Percentiles rank a stretch among this genome's conserved stretches.
phyloP scores from a whole-genome alignment of 1,140 invertebrate species.

The Drosophila sechellia region DNA sequence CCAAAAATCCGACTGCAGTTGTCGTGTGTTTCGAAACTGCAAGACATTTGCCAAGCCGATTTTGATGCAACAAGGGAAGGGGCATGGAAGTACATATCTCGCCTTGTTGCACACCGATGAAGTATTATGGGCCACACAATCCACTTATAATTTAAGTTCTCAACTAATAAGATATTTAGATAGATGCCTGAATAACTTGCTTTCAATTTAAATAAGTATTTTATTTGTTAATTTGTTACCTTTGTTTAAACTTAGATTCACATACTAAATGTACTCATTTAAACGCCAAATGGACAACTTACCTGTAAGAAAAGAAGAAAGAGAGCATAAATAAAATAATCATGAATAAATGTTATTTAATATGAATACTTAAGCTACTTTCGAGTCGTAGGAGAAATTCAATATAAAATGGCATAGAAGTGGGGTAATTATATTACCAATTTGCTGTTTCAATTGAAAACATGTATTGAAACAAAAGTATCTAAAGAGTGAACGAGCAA shows the following conservation, averaged over 20 bases:
- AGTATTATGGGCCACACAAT: neutral
- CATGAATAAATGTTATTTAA: neutral
- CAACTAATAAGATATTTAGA: no score
- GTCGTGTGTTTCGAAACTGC: slow-evolving; percentile 17
- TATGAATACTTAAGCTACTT: neutral
- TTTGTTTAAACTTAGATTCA: no score
- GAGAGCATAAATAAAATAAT: no score
- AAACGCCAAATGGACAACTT: slow-evolving; percentile 34
- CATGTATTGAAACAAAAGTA: neutral
- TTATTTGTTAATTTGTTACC: no score
- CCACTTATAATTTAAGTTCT: no score
- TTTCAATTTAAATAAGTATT: neutral
- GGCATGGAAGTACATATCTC: neutral
- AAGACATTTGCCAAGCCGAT: neutral
- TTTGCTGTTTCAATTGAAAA: neutral
- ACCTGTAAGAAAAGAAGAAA: slow-evolving; percentile 50
- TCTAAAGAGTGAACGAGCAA: neutral
- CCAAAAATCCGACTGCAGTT: slow-evolving; percentile 47
- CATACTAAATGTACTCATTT: no score
- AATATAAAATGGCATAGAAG: no score
- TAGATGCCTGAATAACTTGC: neutral
- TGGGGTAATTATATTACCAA: no score
- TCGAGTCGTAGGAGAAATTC: no score
- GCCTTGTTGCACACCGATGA: neutral
- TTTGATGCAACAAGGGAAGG: neutral